These are phyloP conservation scores for Drosophila nr. perissopoda DNA, from an alignment of 2,888 invertebrate species.

Conservation along the genomic window DNA sequence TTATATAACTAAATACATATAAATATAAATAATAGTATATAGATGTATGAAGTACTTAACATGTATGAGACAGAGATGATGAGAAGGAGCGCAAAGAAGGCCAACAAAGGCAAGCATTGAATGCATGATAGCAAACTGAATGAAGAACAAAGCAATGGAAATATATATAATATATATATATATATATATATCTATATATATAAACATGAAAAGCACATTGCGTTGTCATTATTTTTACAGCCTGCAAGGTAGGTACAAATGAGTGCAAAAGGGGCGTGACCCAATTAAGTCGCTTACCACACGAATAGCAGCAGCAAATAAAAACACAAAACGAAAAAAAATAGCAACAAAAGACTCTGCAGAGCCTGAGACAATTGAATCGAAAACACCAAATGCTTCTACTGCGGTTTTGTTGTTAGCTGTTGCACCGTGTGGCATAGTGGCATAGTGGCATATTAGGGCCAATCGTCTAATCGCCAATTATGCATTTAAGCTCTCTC, in stretches of 20 bases:
- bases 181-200: conserved; percentile 37
- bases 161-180: conserved; percentile 56
- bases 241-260: conserved; percentile 41
- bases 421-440: conserved; percentile 63
- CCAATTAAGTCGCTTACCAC: conserved; percentile 53
- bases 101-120: conserved; percentile 70
- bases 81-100: conserved; percentile 28
- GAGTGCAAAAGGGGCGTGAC: conserved; percentile 53
- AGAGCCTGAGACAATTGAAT: conserved; percentile 44
- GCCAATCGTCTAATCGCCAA: conserved; percentile 80
- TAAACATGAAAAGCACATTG: conserved; percentile 50
- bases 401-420: conserved; percentile 63
- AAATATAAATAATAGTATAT: conserved; percentile 49
- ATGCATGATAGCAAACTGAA: conserved; percentile 70
- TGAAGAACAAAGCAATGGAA: conserved; percentile 67
- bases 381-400: conserved; percentile 42
- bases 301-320: conserved; percentile 2
- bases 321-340: background rate
- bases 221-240: conserved; percentile 68
- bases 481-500: conserved; percentile 66
- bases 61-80: conserved; percentile 38
- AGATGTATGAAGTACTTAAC: conserved; percentile 71
- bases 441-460: conserved; percentile 76
- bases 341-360: conserved; percentile 12
- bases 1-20: conserved; percentile 54